Conservation (phyloP, 2,113 vertebrate species). For the Brachyhypopomus gauderio region DNA sequence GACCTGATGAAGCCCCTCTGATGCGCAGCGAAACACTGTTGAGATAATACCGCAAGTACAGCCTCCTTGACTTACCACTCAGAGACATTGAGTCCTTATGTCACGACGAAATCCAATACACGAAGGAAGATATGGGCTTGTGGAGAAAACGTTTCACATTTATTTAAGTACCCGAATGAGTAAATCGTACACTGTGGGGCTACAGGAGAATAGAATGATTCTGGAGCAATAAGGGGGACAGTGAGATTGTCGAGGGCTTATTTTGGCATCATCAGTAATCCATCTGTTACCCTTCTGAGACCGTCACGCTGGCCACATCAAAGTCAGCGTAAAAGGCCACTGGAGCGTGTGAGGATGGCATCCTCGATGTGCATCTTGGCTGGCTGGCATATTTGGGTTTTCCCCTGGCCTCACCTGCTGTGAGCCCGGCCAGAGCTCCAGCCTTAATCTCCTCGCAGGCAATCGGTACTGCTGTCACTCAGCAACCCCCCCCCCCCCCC, state of each 20-base stretch:
- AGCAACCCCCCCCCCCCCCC: background rate
- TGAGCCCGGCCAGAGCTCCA: background rate
- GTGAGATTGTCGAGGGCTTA: background rate
- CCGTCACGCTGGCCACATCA: constrained; percentile 10
- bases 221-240: background rate
- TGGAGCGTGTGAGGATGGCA: constrained; percentile 13
- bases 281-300: constrained; percentile 22
- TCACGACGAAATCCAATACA: constrained; percentile 69
- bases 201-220: background rate
- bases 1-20: no score
- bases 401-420: constrained; percentile 11
- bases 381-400: constrained; percentile 17
- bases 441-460: constrained; percentile 31
- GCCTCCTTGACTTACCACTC: no score
- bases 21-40: no score
- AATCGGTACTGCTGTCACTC: constrained; percentile 53
- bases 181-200: background rate
- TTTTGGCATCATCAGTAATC: background rate
- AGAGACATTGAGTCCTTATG: constrained; percentile 63
- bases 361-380: constrained; percentile 16
- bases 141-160: constrained; percentile 61
- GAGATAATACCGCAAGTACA: no score
- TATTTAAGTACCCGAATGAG: constrained; percentile 21
- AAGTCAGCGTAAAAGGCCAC: constrained; percentile 23
- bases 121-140: constrained; percentile 57